Percentiles rank a stretch among this genome's conserved stretches.
These are phyloP conservation scores for Neocloeon triangulifer DNA, from an alignment of 1,140 invertebrate genomes.

Conservation along the genomic window DNA sequence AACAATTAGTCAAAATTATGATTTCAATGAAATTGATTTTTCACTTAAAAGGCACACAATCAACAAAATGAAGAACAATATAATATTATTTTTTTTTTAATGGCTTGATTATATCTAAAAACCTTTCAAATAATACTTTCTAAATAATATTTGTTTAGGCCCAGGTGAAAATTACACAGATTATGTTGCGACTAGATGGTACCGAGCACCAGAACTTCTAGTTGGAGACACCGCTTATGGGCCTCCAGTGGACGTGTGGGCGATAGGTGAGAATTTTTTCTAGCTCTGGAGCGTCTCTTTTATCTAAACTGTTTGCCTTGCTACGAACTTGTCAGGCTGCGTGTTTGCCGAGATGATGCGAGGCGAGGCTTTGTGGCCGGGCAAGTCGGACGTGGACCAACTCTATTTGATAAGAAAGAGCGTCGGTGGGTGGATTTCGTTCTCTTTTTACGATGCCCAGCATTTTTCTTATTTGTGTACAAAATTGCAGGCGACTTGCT, in stretches of 20 bases:
- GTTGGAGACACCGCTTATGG: conserved; percentile 96
- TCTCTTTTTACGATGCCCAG: not conserved
- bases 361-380: conserved; percentile 92
- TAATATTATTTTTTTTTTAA: conserved; percentile 1
- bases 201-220: conserved; percentile 84
- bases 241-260: conserved; percentile 94
- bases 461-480: too few relatives aligned
- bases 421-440: conserved; percentile 20
- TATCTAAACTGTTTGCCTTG: too few relatives aligned
- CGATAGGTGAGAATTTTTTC: conserved; percentile 35
- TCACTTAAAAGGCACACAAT: too few relatives aligned
- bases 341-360: conserved; percentile 89
- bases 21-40: too few relatives aligned
- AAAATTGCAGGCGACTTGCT: conserved; percentile 51
- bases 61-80: conserved; percentile 1
- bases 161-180: conserved; percentile 97
- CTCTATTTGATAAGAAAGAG: conserved; percentile 86
- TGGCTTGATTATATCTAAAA: not conserved
- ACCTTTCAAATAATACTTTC: not conserved
- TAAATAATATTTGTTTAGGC: too few relatives aligned
- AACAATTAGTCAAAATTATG: too few relatives aligned
- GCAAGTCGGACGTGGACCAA: conserved; percentile 96
- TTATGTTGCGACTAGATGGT: conserved; percentile 98
- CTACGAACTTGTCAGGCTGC: conserved; percentile 55
- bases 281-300: not conserved